Evolutionary conservation across 1,140 invertebrate genomes (phyloP).

Genomic region (Sinella curviseta): DNA sequence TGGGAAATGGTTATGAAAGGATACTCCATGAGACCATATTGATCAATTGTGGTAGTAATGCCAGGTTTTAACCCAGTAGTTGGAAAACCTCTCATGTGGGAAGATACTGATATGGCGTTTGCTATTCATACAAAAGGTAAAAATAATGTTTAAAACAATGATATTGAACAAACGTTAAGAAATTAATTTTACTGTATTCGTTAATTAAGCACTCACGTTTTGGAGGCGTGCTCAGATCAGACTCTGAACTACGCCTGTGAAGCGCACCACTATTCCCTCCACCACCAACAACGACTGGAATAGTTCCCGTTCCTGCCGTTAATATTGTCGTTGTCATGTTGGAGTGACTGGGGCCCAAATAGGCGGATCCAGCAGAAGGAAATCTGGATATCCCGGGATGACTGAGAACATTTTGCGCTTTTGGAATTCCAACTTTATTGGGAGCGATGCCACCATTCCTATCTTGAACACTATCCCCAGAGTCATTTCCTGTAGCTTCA

Average conservation of each 20-base stretch:
- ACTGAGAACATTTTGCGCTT: too few species aligned
- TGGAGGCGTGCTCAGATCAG: conserved; percentile 86
- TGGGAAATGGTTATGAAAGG: conserved; percentile 92
- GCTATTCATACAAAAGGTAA: neutral
- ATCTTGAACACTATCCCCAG: too few species aligned
- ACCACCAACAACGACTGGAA: neutral
- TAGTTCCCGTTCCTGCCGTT: neutral
- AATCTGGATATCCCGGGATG: too few species aligned
- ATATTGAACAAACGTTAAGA: too few species aligned
- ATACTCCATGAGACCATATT: conserved; percentile 83
- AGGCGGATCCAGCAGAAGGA: too few species aligned
- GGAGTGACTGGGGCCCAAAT: neutral
- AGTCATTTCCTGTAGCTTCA: too few species aligned
- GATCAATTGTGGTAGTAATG: conserved; percentile 30
- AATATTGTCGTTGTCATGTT: neutral
- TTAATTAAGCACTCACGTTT: neutral
- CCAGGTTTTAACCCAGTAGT: neutral
- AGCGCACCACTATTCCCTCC: conserved; percentile 54
- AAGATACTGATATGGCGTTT: neutral
- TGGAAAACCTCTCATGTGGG: conserved; percentile 10
- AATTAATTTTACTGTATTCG: neutral
- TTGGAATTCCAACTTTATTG: too few species aligned
- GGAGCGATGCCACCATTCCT: neutral
- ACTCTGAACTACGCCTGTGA: conserved; percentile 83
- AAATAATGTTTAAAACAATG: neutral